Evolutionary conservation across 2,113 vertebrate species (phyloP).

Genomic region (Siniperca chuatsi): DNA sequence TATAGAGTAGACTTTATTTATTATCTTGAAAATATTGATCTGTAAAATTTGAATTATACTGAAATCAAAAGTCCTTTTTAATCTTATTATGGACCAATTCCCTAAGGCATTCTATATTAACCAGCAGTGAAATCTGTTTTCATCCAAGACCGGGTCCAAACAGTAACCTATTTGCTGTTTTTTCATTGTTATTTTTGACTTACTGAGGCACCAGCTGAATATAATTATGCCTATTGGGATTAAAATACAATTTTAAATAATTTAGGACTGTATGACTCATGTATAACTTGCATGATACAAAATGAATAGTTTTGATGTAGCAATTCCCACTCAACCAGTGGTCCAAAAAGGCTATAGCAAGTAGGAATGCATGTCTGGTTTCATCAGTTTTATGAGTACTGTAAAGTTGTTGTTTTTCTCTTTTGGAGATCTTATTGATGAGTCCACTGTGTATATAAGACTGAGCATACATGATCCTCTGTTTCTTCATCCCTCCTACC

Average conservation of each 20-base stretch:
- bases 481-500: conserved; percentile 15
- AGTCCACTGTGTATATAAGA: background rate
- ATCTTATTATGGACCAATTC: conserved; percentile 15
- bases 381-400: conserved; percentile 14
- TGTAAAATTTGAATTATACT: conserved; percentile 21
- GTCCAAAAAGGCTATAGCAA: conserved; percentile 4
- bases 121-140: conserved; percentile 18
- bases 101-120: conserved; percentile 9
- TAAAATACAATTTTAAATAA: background rate
- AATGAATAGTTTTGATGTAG: background rate
- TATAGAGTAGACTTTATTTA: conserved; percentile 46
- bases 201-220: conserved; percentile 14
- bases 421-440: conserved; percentile 2
- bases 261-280: conserved; percentile 13
- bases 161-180: conserved; percentile 14
- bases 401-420: background rate
- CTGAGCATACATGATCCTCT: background rate
- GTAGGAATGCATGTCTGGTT: conserved; percentile 11
- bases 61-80: conserved; percentile 19
- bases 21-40: conserved; percentile 31
- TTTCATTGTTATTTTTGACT: conserved; percentile 5
- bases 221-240: background rate
- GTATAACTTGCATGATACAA: conserved; percentile 3
- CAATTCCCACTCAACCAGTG: background rate
- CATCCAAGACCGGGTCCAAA: conserved; percentile 28